Conservation (phyloP, 2,113 vertebrate species). For the Xyrauchen texanus region DNA sequence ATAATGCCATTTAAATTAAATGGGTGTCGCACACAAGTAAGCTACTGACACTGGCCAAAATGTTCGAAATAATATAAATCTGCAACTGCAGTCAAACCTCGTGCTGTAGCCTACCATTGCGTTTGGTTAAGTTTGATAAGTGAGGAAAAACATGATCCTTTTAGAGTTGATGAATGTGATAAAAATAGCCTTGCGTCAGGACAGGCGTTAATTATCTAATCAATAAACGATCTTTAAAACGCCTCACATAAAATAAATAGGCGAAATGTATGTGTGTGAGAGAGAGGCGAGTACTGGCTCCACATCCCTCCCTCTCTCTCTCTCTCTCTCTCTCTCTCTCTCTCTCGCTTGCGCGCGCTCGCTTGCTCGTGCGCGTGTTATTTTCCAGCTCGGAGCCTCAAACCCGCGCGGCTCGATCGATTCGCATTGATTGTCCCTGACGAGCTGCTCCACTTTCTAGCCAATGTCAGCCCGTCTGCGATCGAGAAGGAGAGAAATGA, state of each 20-base stretch:
- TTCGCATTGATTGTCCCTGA: constrained; percentile 98
- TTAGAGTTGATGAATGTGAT: background rate
- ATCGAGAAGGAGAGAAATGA: constrained; percentile 88
- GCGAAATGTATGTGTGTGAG: no score
- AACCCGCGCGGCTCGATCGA: constrained; percentile 87
- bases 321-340: constrained; percentile 42
- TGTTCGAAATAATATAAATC: no score
- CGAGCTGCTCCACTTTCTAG: constrained; percentile 99
- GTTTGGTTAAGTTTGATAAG: constrained; percentile 8
- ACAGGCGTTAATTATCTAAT: background rate
- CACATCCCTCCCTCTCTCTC: constrained; percentile 59
- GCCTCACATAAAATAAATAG: background rate
- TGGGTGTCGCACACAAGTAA: no score
- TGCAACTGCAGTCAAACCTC: background rate
- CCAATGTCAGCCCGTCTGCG: constrained; percentile 95
- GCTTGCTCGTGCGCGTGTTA: constrained; percentile 70
- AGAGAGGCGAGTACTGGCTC: constrained; percentile 57
- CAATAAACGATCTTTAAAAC: constrained; percentile 13
- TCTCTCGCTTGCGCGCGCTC: background rate
- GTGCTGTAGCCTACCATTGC: background rate
- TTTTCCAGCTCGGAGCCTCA: constrained; percentile 83
- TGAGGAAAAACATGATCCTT: no score
- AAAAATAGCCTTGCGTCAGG: constrained; percentile 12
- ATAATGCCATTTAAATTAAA: no score
- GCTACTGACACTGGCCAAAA: no score